phyloP scores from a whole-genome alignment of 2,888 invertebrate species.

The Rhaphigaster nebulosa region DNA sequence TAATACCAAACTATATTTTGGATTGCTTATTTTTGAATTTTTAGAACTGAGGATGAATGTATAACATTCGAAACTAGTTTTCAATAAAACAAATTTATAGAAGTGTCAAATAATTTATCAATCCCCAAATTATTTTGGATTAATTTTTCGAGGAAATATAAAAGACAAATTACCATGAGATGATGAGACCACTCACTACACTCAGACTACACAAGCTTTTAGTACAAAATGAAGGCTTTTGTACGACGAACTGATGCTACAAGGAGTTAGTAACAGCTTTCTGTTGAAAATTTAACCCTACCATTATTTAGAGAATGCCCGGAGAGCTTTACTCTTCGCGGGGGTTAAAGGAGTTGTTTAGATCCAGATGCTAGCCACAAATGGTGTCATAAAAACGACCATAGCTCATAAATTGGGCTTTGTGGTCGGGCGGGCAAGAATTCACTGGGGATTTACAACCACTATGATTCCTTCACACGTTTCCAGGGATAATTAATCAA shows the following conservation, averaged over 20 bases:
- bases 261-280: conserved; percentile 23
- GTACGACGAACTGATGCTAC: background rate
- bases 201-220: background rate
- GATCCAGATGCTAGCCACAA: conserved; percentile 35
- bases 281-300: conserved; percentile 28
- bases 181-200: background rate
- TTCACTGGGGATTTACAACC: conserved; percentile 23
- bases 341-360: conserved; percentile 28
- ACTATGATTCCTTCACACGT: conserved; percentile 23
- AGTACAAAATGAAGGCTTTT: background rate
- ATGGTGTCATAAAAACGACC: conserved; percentile 28
- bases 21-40: too few species aligned
- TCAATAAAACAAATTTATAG: too few species aligned
- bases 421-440: conserved; percentile 22
- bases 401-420: conserved; percentile 32
- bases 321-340: background rate
- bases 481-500: background rate
- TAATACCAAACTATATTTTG: too few species aligned
- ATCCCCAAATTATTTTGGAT: too few species aligned
- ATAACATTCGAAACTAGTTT: too few species aligned
- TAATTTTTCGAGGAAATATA: background rate
- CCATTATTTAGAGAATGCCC: conserved; percentile 28
- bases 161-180: background rate
- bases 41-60: too few species aligned
- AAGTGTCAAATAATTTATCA: too few species aligned